phyloP scores from a whole-genome alignment of 2,797 vertebrate genomes.

The Balearica regulorum region DNA sequence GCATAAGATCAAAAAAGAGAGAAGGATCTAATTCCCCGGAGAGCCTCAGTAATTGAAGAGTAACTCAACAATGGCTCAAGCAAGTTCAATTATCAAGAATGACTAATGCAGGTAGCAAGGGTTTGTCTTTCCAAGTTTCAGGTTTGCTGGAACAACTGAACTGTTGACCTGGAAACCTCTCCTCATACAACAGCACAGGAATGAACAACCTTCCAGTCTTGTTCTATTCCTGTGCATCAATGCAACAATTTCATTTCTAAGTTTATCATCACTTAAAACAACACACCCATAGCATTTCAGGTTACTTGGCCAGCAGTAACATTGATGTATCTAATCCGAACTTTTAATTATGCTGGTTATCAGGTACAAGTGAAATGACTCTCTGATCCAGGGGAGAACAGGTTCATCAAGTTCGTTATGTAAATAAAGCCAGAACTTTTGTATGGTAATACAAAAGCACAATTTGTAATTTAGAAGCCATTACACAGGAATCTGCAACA shows the following conservation, averaged over 20 bases:
- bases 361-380: background rate
- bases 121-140: background rate
- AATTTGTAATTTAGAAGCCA: background rate
- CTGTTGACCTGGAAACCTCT: background rate
- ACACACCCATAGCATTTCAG: background rate
- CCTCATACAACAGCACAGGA: background rate
- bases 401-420: background rate
- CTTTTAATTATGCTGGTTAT: background rate
- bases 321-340: background rate
- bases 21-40: background rate
- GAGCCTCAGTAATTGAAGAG: background rate
- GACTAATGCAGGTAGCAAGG: background rate
- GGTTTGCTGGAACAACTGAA: background rate
- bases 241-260: background rate
- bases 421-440: background rate
- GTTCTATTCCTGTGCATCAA: background rate
- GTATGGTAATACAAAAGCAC: background rate
- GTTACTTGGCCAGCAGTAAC: background rate
- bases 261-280: background rate
- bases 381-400: background rate
- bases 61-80: background rate
- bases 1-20: background rate
- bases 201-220: background rate
- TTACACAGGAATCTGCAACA: background rate
- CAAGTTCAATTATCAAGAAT: background rate